Conservation (phyloP, 1,140 invertebrate species). For the Papilio dardanus region DNA sequence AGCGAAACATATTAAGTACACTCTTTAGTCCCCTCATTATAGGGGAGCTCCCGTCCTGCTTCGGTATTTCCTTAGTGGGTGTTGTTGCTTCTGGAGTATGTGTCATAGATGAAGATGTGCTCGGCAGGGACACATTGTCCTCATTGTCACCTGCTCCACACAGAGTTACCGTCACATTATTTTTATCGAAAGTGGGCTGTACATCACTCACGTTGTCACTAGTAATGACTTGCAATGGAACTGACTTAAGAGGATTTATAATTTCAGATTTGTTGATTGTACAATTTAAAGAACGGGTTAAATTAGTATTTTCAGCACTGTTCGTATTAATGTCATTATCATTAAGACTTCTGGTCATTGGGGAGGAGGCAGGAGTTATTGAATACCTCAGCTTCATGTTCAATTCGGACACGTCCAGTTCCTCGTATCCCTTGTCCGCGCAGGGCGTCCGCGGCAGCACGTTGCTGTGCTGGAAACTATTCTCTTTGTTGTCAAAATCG, state of each 20-base stretch:
- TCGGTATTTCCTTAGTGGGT: constrained; percentile 69
- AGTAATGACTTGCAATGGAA: constrained; percentile 60
- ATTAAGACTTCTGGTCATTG: constrained; percentile 74
- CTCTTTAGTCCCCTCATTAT: constrained; percentile 73
- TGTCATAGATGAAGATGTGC: constrained; percentile 63
- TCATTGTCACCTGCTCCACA: constrained; percentile 53
- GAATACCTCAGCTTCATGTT: constrained; percentile 77
- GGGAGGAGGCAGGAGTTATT: constrained; percentile 65
- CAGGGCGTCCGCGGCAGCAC: constrained; percentile 56
- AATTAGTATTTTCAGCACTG: constrained; percentile 54
- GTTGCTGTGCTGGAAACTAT: constrained; percentile 68
- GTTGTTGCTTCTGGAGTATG: constrained; percentile 72
- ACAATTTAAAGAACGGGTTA: constrained; percentile 68
- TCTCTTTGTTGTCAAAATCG: constrained; percentile 77
- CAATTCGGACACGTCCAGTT: constrained; percentile 72
- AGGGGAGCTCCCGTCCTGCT: constrained; percentile 62
- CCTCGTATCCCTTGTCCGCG: constrained; percentile 74
- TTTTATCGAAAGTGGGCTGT: constrained; percentile 46
- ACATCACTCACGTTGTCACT: constrained; percentile 53
- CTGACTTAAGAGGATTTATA: constrained; percentile 53
- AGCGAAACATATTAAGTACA: constrained; percentile 74
- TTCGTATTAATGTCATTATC: constrained; percentile 52
- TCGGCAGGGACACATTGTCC: constrained; percentile 65
- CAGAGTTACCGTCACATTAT: constrained; percentile 54
- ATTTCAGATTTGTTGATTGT: constrained; percentile 59